Percentiles rank a stretch among this genome's conserved stretches.
Evolutionary conservation across 2,113 vertebrate species (phyloP).

Genomic region (Muntiacus muntjak): DNA sequence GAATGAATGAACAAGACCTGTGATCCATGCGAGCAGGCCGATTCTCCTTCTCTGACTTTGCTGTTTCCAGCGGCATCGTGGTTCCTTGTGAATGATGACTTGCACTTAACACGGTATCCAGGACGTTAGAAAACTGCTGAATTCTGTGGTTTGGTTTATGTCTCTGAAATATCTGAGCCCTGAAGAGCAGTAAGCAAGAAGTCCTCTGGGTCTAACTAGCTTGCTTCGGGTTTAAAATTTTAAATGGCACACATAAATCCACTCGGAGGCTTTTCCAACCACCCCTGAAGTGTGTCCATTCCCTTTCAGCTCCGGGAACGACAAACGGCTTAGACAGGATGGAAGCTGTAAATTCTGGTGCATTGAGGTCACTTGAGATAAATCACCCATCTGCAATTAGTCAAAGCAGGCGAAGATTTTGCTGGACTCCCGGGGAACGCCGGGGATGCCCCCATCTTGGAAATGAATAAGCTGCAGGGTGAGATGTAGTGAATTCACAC

Average conservation of each 20-base stretch:
- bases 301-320: not conserved
- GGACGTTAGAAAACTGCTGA: not conserved
- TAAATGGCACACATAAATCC: not conserved
- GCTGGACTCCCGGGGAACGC: fast-evolving
- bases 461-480: not conserved
- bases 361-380: not conserved
- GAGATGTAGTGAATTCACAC: too few species aligned
- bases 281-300: not conserved
- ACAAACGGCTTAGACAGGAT: fast-evolving
- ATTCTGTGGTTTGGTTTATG: not conserved
- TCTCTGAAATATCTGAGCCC: not conserved
- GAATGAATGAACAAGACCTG: not conserved
- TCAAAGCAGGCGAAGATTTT: not conserved
- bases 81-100: fast-evolving
- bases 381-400: not conserved
- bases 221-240: not conserved
- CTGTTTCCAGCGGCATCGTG: fast-evolving
- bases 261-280: not conserved
- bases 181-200: not conserved
- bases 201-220: not conserved
- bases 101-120: not conserved
- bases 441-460: fast-evolving
- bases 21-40: fast-evolving
- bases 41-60: not conserved
- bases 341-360: not conserved